Evolutionary conservation across 2,113 vertebrate genomes (phyloP).

Genomic region (Tupaia chinensis): DNA sequence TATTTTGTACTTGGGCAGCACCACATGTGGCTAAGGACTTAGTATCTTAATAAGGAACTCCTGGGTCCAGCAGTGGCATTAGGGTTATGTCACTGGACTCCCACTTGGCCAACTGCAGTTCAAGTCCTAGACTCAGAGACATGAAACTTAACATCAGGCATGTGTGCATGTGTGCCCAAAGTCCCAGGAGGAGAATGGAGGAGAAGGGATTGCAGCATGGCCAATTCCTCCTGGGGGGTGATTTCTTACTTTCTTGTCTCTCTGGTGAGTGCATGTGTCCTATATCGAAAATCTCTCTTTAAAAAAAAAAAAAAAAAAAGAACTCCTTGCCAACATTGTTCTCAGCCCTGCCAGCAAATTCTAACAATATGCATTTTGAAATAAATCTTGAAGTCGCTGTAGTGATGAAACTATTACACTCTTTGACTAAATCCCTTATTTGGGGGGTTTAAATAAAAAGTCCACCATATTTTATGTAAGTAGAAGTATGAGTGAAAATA

Average conservation of each 20-base stretch:
- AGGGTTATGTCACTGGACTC: no score
- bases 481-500: neutral
- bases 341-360: neutral
- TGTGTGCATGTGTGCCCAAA: no score
- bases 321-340: neutral
- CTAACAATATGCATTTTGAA: neutral
- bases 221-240: no score
- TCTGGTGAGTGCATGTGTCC: no score
- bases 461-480: neutral
- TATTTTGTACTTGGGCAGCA: neutral
- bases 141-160: no score
- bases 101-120: no score
- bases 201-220: no score
- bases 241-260: no score
- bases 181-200: no score
- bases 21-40: neutral
- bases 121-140: no score
- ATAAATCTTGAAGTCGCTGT: neutral
- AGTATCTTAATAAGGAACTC: accelerated
- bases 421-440: neutral
- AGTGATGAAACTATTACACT: neutral
- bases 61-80: neutral
- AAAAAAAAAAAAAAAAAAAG: no score
- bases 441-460: neutral
- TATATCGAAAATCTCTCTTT: no score